Evolutionary conservation across 2,888 invertebrate species (phyloP), one percentile per base, ranked within the genome.

Genomic region (Disparrhopalites patrizii): DNA sequence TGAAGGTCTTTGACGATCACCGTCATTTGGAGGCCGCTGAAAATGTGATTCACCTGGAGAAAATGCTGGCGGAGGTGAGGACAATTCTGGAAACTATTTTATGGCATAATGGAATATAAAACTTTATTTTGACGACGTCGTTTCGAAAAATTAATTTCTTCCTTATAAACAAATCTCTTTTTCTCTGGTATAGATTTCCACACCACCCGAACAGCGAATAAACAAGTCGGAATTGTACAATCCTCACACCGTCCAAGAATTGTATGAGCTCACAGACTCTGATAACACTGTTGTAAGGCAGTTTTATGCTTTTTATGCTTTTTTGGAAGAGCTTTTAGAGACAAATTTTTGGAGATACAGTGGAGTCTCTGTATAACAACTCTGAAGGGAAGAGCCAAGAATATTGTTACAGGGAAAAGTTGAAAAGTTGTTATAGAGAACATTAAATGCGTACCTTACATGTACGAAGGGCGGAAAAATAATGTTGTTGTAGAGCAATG

Each of bases 211-310:
- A 77, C 82, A 85, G 15, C 81, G 86, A 1, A 82, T 85, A 69
- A 85, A 86, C 74, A 82, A 83, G 23, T 83, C 83, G 13, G 85
- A 86, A 76, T 76, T 85, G 74, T 85, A 86, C 78, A 85, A 86
- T 76, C 86, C 86, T 76, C 84, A 86, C 57, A 83, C 82, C 72
- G 80, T 85, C 43, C 77, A 80, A 40, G 84, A 84, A 63, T 79
- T 87, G 30, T 78, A 72, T 56, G 65, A 67, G 8, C 57, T 69
- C 20, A 70, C 69, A 5, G 70, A 69, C 4, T 43, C 43, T 20
- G 43, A 43, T 5, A 43, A 43, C n/a, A 43, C n/a, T 20, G 7
- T 43, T 4, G 43, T 43, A 43, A 43, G 7, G n/a, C 7, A 15
- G 5, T 43, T 10, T n/a, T 43, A 18, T 43, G 5, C 7, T 10